Evolutionary conservation across 2,797 vertebrate species (phyloP).

Genomic region (Poeciliopsis turneri): DNA sequence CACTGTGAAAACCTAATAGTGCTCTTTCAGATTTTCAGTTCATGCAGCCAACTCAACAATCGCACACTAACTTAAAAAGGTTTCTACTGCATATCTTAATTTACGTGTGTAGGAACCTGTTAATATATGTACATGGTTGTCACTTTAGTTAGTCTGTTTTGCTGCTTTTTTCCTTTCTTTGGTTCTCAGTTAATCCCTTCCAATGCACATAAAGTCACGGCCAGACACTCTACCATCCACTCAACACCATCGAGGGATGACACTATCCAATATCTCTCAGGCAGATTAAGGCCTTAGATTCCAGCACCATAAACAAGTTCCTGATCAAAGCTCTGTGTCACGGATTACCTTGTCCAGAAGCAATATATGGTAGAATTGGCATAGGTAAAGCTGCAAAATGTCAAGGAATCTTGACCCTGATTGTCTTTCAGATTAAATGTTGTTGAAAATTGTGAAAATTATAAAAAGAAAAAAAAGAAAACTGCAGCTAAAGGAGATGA

Average conservation of each 20-base stretch:
- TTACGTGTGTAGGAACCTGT: background rate
- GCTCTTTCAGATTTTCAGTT: background rate
- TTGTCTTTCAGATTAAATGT: constrained; percentile 60
- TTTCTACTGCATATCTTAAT: background rate
- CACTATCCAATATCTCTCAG: constrained; percentile 57
- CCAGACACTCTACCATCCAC: constrained; percentile 69
- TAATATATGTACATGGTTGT: constrained; percentile 17
- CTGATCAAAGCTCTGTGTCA: constrained; percentile 74
- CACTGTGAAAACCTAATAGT: background rate
- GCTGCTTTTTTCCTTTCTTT: constrained; percentile 43
- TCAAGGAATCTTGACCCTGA: constrained; percentile 68
- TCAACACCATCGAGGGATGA: constrained; percentile 56
- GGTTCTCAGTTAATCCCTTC: constrained; percentile 68
- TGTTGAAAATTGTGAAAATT: constrained; percentile 27
- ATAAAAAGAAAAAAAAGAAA: constrained; percentile 44
- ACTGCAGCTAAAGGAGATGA: background rate
- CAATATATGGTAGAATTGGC: constrained; percentile 62
- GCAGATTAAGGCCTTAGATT: constrained; percentile 73
- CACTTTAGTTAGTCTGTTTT: constrained; percentile 29
- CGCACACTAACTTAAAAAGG: background rate
- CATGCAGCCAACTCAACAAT: background rate
- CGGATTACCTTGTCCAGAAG: constrained; percentile 74
- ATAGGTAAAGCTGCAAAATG: constrained; percentile 72
- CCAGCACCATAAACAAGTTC: constrained; percentile 73
- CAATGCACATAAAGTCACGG: constrained; percentile 73